Evolutionary conservation across 2,888 invertebrate species (phyloP).

Genomic region (Phytoseiulus persimilis): DNA sequence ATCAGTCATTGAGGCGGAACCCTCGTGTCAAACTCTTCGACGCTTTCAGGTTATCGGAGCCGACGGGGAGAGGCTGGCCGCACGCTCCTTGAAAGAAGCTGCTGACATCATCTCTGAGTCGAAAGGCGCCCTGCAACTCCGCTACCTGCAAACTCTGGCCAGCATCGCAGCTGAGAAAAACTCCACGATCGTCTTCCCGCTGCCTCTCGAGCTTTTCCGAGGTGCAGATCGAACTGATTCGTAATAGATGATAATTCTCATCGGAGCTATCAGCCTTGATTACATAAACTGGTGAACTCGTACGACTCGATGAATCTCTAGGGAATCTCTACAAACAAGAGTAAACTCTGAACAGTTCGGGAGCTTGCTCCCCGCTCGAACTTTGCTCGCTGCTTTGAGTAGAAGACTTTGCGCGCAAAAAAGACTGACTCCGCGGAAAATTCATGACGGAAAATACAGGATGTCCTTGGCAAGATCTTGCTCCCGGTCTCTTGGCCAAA

Average conservation of each 20-base stretch:
- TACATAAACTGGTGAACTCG: neutral
- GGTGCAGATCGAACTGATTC: neutral
- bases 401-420: no score
- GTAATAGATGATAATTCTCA: neutral
- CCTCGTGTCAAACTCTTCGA: neutral
- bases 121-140: conserved; percentile 61
- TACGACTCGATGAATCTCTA: no score
- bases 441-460: no score
- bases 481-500: no score
- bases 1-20: neutral
- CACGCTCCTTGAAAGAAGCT: conserved; percentile 71
- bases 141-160: conserved; percentile 77
- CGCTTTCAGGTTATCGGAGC: conserved; percentile 58
- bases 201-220: conserved; percentile 66
- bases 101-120: conserved; percentile 72
- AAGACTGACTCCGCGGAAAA: no score
- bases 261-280: neutral
- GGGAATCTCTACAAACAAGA: no score
- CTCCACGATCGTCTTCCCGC: conserved; percentile 83
- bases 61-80: conserved; percentile 77
- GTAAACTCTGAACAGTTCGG: no score
- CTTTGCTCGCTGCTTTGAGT: no score
- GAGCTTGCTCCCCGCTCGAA: no score
- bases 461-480: no score
- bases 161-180: conserved; percentile 86